Conservation (phyloP, 2,888 invertebrate genomes). For the Stenodema calcarata region DNA sequence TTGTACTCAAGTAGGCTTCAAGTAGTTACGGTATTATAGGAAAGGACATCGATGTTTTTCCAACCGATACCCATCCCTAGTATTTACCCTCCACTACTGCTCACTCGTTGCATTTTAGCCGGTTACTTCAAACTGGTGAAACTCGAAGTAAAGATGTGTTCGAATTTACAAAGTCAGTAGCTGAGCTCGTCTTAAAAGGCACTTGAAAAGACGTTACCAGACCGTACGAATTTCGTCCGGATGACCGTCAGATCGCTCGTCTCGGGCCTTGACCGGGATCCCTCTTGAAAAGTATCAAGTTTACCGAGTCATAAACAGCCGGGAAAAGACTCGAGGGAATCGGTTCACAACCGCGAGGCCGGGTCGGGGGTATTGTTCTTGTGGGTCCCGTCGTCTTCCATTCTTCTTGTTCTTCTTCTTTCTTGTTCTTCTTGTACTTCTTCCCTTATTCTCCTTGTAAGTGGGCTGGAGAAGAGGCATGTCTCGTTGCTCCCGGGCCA, state of each 20-base stretch:
- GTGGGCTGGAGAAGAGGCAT: neutral
- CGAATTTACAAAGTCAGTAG: neutral
- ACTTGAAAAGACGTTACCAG: neutral
- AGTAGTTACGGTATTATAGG: too few relatives aligned
- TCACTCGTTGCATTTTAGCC: too few relatives aligned
- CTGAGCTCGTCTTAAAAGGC: neutral
- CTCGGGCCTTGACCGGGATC: neutral
- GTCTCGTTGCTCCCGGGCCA: slow-evolving; percentile 2
- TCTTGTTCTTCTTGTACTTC: neutral
- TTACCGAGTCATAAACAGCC: neutral
- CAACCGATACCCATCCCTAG: too few relatives aligned
- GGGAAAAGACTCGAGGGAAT: neutral
- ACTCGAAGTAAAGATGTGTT: neutral
- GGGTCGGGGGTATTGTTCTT: neutral
- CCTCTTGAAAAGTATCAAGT: neutral
- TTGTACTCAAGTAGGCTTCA: too few relatives aligned
- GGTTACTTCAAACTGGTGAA: neutral
- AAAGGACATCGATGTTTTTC: too few relatives aligned
- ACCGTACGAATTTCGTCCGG: neutral
- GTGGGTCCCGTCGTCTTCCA: neutral
- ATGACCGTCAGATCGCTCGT: neutral
- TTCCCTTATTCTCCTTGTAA: neutral
- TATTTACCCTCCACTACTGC: too few relatives aligned
- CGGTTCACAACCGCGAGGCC: neutral
- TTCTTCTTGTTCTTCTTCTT: neutral